phyloP scores from a whole-genome alignment of 2,113 vertebrate species.

The Mirounga angustirostris region DNA sequence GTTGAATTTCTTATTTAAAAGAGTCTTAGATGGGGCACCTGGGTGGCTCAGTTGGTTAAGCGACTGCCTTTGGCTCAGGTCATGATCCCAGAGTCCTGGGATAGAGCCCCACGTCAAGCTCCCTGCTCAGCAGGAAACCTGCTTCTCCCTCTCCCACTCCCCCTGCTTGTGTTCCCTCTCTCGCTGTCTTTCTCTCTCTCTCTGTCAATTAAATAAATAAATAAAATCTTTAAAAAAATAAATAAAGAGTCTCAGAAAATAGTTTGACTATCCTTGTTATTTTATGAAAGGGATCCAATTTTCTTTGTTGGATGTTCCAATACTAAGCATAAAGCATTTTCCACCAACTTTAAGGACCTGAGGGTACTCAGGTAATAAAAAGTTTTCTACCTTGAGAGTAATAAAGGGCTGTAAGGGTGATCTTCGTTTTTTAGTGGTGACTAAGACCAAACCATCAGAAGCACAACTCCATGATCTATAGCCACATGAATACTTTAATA shows the following conservation, averaged over 20 bases:
- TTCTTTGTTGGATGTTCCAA: neutral
- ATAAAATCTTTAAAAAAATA: too few species aligned
- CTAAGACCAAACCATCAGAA: neutral
- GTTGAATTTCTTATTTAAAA: neutral
- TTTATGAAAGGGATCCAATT: neutral
- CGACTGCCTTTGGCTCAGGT: too few species aligned
- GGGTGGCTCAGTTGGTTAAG: too few species aligned
- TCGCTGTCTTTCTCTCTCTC: too few species aligned
- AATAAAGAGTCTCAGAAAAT: neutral
- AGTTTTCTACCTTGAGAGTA: neutral
- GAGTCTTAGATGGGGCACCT: neutral
- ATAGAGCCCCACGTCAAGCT: too few species aligned
- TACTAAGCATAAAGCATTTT: neutral
- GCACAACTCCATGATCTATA: neutral
- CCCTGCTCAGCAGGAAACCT: too few species aligned
- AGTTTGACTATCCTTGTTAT: neutral
- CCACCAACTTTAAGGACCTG: neutral
- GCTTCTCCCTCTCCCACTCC: too few species aligned
- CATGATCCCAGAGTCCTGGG: too few species aligned
- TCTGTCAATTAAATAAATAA: too few species aligned
- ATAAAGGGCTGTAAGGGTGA: neutral
- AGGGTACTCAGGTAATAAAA: neutral
- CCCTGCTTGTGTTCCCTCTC: too few species aligned
- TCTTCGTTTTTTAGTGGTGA: neutral
- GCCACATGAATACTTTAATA: neutral